phyloP scores from a whole-genome alignment of 2,797 vertebrate genomes.

The Spinibarbus caldwelli region DNA sequence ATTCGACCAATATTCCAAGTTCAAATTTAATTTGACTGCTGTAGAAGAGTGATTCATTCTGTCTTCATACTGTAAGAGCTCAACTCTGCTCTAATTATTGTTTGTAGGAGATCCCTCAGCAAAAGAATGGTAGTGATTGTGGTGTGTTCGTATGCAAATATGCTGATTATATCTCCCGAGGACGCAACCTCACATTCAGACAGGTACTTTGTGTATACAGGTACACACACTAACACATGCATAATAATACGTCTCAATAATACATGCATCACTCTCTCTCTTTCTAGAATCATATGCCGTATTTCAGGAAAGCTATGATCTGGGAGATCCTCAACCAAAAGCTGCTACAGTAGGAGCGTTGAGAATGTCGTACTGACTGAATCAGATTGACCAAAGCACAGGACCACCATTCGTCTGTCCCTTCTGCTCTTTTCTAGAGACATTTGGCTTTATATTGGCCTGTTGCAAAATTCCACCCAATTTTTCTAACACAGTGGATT shows the following conservation, averaged over 20 bases:
- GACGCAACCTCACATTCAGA: conserved; percentile 85
- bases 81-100: background rate
- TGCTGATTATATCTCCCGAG: conserved; percentile 86
- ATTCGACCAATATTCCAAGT: background rate
- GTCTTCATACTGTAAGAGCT: background rate
- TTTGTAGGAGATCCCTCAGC: conserved; percentile 91
- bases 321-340: conserved; percentile 95
- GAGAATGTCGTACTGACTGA: background rate
- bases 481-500: conserved; percentile 3
- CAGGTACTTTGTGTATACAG: conserved; percentile 75
- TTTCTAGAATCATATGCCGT: conserved; percentile 89
- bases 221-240: background rate
- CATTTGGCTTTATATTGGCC: conserved; percentile 16
- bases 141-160: conserved; percentile 96
- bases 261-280: background rate
- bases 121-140: conserved; percentile 91
- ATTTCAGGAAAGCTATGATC: conserved; percentile 92
- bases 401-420: conserved; percentile 36
- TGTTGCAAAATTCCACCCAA: conserved; percentile 13
- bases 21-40: background rate
- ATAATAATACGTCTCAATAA: background rate
- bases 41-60: background rate
- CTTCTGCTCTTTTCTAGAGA: conserved; percentile 33
- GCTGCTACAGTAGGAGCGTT: conserved; percentile 77
- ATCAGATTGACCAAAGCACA: conserved; percentile 58